A percentile compares a stretch with the other conserved stretches of the same genome.
Conservation (phyloP, 2,888 invertebrate genomes). For the Netelia melanura region DNA sequence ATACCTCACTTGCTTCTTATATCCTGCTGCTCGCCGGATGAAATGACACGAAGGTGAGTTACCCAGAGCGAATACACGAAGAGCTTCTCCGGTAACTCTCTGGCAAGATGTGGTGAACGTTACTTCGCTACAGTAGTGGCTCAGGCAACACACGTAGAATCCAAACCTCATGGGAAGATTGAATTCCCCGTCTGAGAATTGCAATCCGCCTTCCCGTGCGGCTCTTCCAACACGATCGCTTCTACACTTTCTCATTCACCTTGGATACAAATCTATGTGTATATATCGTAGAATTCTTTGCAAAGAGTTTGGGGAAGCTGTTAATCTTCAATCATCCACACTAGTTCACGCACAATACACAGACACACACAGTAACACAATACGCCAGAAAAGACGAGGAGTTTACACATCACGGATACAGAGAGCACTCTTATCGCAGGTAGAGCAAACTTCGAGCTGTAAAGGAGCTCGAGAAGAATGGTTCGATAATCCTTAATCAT, state of each 20-base stretch:
- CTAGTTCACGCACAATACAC: constrained; percentile 61
- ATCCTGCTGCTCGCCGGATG: constrained; percentile 16
- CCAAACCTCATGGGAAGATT: constrained; percentile 65
- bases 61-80: constrained; percentile 64
- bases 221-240: constrained; percentile 48
- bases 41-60: constrained; percentile 45
- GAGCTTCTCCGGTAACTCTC: constrained; percentile 40
- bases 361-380: no score
- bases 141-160: constrained; percentile 32
- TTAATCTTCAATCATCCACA: constrained; percentile 75
- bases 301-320: constrained; percentile 67
- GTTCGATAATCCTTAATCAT: constrained; percentile 67
- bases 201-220: constrained; percentile 62
- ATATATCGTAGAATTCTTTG: constrained; percentile 33
- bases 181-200: constrained; percentile 65
- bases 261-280: background rate
- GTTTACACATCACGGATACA: no score
- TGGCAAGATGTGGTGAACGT: constrained; percentile 16
- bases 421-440: no score
- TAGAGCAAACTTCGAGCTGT: background rate
- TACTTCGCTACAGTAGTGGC: constrained; percentile 5
- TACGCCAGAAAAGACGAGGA: no score
- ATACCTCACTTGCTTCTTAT: constrained; percentile 18
- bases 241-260: background rate
- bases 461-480: constrained; percentile 24